Evolutionary conservation across 2,113 vertebrate species (phyloP), one percentile per base, ranked within the genome.

Genomic region (Platysteira castanea): DNA sequence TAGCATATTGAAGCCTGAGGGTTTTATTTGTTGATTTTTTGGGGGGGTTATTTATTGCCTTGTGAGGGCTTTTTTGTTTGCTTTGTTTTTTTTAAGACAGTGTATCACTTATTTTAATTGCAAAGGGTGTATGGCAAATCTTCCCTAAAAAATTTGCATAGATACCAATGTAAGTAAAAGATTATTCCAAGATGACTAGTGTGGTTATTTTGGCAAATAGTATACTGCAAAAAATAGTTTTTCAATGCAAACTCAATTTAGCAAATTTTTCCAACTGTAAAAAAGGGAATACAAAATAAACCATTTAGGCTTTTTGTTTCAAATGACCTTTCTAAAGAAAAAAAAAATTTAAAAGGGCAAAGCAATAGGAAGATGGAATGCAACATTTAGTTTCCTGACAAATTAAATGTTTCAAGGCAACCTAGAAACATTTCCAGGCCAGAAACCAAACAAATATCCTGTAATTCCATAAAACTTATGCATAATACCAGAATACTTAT

Each of bases 361-460:
- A 95, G 77, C 46, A 95, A 75, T 89, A 90, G 52, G 76, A 92
- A 90, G 64, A 96, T 75, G 60, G 76, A 92, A 93, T 60, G 24
- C 93, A 90, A 78, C 93, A 92, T 78, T 93, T 77, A 39, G 54
- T 74, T 95, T 73, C 50, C 86, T 76, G 73, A 81, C 71, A 95
- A 95, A 93, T 95, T 81, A 68, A 87, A 89, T 39, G 69, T 73
- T 95, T 93, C 57, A 56, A 79, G 93, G 82, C 60, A 95, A 84
- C 65, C 14, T 56, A 84, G 80, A 84, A 97, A 84, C 7, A 92
- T 87, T 89, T 90, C 84, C 89, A 92, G 80, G 64, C 89, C 83
- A 93, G 79, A 94, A 96, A 95, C 67, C 90, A 93, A 93, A 95
- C 16, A 95, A 91, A 87, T 49, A 73, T 49, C 74, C 84, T 2